Evolutionary conservation across 2,888 invertebrate genomes (phyloP), one percentile per base, ranked within the genome.

Genomic region (Crepidodera aurea): DNA sequence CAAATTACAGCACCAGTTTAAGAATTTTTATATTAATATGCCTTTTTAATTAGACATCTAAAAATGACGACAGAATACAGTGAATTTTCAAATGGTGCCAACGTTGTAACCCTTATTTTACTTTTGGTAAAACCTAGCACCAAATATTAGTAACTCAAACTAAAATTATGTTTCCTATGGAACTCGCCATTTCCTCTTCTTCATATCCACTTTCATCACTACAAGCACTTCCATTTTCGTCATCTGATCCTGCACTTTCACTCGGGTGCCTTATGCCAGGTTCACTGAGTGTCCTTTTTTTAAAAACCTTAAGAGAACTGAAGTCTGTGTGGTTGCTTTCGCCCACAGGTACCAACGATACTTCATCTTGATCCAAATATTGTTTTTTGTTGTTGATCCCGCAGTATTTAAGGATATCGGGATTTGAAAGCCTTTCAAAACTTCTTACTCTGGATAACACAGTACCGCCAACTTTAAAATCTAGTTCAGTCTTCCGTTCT

Each of bases 171-270:
- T 79, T 80, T 25, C 75, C 76, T 57, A 82, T 77, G 25, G 78
- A 78, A 69, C 75, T 79, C 19, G 77, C 74, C 46, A 80, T 68
- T 67, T 89, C 89, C 66, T 88, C 85, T 78, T 95, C 95, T 22
- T 93, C 94, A 81, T 94, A 95, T 2, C 95, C 95, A 59, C 93
- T 94, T 79, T 96, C 95, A 75, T 95, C 94, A 78, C 93, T 93
- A 77, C 92, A 90, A 66, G 90, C 94, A 75, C 93, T 93, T 75
- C 90, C 89, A 68, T 79, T 80, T 67, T 84, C 83, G 58, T 83
- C 82, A 50, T 83, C 82, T 54, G 69, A 67, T 4, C 39, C 58
- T 16, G 56, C 60, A 12, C 56, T 60, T n/a, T 78, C 79, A 22
- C 78, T 78, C 16, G 80, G 80, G 50, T 75, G 75, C 44, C 76